Base-by-base conservation (phyloP, 1,140 invertebrate genomes). In the Adelges cooleyi region DNA sequence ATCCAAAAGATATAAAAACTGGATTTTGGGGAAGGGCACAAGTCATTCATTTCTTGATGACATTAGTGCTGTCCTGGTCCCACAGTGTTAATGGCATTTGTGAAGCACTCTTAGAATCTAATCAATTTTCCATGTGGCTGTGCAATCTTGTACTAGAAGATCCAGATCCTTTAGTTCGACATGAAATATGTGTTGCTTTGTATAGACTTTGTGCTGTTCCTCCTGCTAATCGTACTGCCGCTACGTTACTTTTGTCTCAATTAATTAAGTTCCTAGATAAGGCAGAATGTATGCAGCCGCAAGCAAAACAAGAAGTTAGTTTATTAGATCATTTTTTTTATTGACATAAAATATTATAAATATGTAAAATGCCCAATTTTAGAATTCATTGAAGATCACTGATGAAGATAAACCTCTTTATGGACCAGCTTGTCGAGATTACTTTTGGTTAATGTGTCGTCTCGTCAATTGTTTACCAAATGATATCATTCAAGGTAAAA, bases 371-470 rank as follows among this genome's bases (percentile, higher is more conserved):
- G n/a, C n/a, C n/a, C n/a, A n/a, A n/a, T 10, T 33, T 46, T 62
- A 62, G 56, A 62, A 62, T n/a, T 48, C 38, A 15, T 27, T 44
- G n/a, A 53, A 36, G 17, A 44, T 53, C 13, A 42, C 82, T 0
- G 88, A 92, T 71, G 87, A 90, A 71, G 86, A 88, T 2, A 94
- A 94, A 72, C 91, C 94, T 71, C 89, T 90, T 0, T 94, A 91
- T 73, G 92, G 92, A 1, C 90, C 91, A 5, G 90, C 92, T 5
- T 95, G 92, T 75, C 76, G 91, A 20, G 92, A 96, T 74, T 96
- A 94, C 75, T 95, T 95, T 73, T 94, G 91, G 90, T 76, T 95
- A 0, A 78, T 93, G 2, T 91, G 90, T 70, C 80, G 90, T 17
- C 77, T 95, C 8, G 86, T 95, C 4, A 92, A 95, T 70, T 87